phyloP scores from a whole-genome alignment of 2,113 vertebrate genomes.

The Caretta caretta region DNA sequence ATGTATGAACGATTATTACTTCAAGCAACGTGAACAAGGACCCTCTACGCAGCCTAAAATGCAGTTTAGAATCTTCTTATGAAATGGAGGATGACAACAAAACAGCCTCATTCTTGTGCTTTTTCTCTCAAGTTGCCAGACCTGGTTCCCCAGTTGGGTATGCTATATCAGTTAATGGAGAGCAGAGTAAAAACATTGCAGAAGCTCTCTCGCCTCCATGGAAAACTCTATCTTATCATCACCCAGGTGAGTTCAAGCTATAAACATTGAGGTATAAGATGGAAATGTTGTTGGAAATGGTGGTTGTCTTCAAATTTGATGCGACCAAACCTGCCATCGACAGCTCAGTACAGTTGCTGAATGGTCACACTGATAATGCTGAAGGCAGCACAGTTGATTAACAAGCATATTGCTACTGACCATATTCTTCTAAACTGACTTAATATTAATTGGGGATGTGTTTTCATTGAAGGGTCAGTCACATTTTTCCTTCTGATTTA shows the following conservation, averaged over 20 bases:
- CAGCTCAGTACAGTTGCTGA: not conserved
- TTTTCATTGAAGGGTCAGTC: not conserved
- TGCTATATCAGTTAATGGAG: constrained; percentile 95
- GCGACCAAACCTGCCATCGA: not conserved
- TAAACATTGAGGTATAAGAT: not conserved
- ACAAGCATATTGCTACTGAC: not conserved
- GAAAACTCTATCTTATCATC: constrained; percentile 93
- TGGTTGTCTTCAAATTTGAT: not conserved
- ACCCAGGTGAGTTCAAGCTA: constrained; percentile 84
- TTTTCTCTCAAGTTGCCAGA: constrained; percentile 87
- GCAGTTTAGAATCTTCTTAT: not conserved
- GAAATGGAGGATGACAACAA: not conserved
- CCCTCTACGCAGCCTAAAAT: not conserved
- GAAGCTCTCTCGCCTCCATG: constrained; percentile 92
- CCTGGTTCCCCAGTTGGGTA: constrained; percentile 90
- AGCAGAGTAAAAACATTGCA: constrained; percentile 95
- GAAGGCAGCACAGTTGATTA: not conserved
- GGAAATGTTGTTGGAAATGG: not conserved
- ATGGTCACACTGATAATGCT: accelerated
- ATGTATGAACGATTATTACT: not conserved
- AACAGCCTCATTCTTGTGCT: not conserved
- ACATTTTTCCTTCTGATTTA: accelerated
- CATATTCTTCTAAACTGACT: not conserved
- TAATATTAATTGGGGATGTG: not conserved
- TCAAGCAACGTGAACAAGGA: not conserved